Percentiles rank a stretch among this genome's conserved stretches.
Evolutionary conservation across 2,797 vertebrate species (phyloP).

Genomic region (Myioborus miniatus): DNA sequence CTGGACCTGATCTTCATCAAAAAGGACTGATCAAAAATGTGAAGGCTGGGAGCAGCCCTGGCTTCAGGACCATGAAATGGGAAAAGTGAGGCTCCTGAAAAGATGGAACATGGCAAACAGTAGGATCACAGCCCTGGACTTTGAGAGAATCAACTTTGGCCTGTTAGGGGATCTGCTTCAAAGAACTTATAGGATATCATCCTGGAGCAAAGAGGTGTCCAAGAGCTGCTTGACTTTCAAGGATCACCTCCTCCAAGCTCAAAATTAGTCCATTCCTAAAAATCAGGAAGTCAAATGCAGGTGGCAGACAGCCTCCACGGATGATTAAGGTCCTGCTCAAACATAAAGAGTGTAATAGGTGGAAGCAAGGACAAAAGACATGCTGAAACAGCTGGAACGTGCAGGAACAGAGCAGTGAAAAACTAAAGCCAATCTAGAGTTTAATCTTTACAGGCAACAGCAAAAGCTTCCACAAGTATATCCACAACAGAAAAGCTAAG

Average conservation of each 20-base stretch:
- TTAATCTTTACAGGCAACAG: not conserved
- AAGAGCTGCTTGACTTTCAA: not conserved
- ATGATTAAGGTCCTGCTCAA: not conserved
- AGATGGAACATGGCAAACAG: not conserved
- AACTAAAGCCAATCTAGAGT: not conserved
- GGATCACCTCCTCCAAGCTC: not conserved
- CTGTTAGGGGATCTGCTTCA: not conserved
- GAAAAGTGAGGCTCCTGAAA: not conserved
- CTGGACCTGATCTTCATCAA: not conserved
- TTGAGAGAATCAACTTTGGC: not conserved
- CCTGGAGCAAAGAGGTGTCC: not conserved
- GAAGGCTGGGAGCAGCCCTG: not conserved
- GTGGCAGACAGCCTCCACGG: not conserved
- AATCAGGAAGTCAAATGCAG: not conserved
- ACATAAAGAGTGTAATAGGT: not conserved
- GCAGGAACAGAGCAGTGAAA: not conserved
- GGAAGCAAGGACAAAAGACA: not conserved
- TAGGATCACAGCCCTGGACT: not conserved
- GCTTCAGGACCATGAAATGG: not conserved
- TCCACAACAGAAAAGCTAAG: not conserved
- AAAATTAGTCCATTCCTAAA: not conserved
- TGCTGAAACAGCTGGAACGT: not conserved
- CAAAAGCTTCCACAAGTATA: not conserved
- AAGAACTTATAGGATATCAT: not conserved
- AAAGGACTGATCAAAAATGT: not conserved